Percentiles rank a stretch among this genome's conserved stretches.
phyloP scores from a whole-genome alignment of 2,113 vertebrate genomes.

The Brachypteracias leptosomus region DNA sequence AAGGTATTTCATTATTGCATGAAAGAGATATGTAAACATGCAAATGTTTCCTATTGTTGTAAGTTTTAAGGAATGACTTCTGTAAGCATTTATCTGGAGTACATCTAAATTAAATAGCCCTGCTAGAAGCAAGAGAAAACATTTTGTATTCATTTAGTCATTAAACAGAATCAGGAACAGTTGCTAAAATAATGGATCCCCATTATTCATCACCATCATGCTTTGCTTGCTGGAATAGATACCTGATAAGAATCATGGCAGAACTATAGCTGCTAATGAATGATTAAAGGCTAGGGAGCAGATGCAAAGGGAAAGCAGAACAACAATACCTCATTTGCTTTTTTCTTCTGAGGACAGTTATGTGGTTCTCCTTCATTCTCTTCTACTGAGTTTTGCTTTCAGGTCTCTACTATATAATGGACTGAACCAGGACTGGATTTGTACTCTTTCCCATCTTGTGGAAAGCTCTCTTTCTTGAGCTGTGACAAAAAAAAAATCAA shows the following conservation, averaged over 20 bases:
- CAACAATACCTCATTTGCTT: neutral
- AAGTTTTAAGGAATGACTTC: neutral
- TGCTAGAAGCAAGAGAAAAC: neutral
- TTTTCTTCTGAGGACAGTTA: neutral
- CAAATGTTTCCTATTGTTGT: neutral
- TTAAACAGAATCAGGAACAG: neutral
- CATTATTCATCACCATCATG: neutral
- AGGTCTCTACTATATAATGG: neutral
- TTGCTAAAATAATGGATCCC: constrained; percentile 2
- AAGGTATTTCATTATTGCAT: neutral
- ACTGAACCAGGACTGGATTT: neutral
- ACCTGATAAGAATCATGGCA: neutral
- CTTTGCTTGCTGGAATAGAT: neutral
- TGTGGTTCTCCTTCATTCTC: neutral
- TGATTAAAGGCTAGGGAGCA: constrained; percentile 16
- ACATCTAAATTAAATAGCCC: neutral
- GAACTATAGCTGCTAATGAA: neutral
- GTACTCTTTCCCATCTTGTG: neutral
- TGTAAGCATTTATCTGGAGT: neutral
- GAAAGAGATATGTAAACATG: neutral
- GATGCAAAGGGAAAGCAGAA: neutral
- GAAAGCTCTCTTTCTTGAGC: neutral
- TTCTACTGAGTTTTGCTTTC: neutral
- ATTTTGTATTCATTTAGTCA: neutral
- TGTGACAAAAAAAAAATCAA: neutral